Evolutionary conservation across 2,797 vertebrate genomes (phyloP).

Genomic region (Adrianichthys oophorus): DNA sequence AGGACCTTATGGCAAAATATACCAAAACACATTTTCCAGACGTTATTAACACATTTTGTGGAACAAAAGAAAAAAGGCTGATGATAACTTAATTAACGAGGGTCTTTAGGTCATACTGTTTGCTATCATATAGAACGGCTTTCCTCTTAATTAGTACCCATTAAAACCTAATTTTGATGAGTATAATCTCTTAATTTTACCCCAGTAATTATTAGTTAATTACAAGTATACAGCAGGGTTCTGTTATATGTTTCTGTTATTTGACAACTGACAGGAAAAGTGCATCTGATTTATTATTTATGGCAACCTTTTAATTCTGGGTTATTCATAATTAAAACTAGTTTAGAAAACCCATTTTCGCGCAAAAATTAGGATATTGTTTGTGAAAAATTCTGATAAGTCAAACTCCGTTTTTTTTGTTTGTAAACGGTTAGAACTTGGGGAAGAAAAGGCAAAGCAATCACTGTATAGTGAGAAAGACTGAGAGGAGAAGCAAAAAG

Average conservation of each 20-base stretch:
- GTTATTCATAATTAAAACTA: not conserved
- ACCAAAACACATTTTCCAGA: conserved; percentile 36
- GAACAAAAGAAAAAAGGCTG: conserved; percentile 52
- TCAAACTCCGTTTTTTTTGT: conserved; percentile 15
- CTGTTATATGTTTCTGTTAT: conserved; percentile 40
- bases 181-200: conserved; percentile 81
- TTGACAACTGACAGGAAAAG: conserved; percentile 42
- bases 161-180: conserved; percentile 78
- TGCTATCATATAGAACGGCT: conserved; percentile 73
- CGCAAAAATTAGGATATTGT: conserved; percentile 4
- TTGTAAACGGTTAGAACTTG: conserved; percentile 17
- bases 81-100: conserved; percentile 83
- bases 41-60: conserved; percentile 38
- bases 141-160: conserved; percentile 81
- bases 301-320: conserved; percentile 8
- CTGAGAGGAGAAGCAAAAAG: conserved; percentile 60
- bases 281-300: conserved; percentile 25
- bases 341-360: not conserved
- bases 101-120: conserved; percentile 78
- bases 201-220: conserved; percentile 82
- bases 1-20: conserved; percentile 54
- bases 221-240: conserved; percentile 59
- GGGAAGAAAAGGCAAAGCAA: conserved; percentile 18
- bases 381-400: conserved; percentile 16
- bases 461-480: conserved; percentile 30